Evolutionary conservation across 2,888 invertebrate species (phyloP), one percentile per base, ranked within the genome.

Genomic region (Rugalucina vietnamica): DNA sequence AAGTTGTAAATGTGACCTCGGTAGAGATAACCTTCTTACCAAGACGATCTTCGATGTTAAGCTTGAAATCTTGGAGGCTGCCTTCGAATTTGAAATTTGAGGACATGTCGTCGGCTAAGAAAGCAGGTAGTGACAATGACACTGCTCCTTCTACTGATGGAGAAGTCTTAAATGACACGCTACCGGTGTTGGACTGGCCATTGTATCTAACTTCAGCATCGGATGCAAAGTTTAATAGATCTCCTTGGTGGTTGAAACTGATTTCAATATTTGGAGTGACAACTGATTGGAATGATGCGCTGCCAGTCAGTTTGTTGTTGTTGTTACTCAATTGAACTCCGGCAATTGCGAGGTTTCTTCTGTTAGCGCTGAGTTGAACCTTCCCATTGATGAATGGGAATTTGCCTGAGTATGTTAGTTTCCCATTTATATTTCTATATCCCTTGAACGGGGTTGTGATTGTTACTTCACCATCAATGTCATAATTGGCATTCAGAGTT

Each of bases 81-180:
- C n/a, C 81, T 69, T 24, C 43, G 34, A 70, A 90, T 87, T 14
- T 84, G 76, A 54, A 88, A 77, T 14, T 71, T 70, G 3, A 85
- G 21, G 34, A 78, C 57, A 12, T 29, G 27, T 72, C 72, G 8
- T 72, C 65, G 34, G 29, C 27, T n/a, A 36, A 3, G 43, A 72
- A 43, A 10, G 24, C 27, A 3, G 72, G 65, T 18, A 65, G 27
- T 21, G 72, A 72, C 39, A 49, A 24, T 1, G 72, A 72, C 2
- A 72, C 49, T 3, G 72, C 39, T 12, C 72, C 43, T n/a, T 72
- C 72, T 39, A 72, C 75, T 49, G 72, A 50, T 39, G 78, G 27
- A n/a, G 76, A 29, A 29, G 29, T 77, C 43, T 73, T 76, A n/a
- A 82, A 81, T 21, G 73, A 29, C 36, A 84, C 29, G 24, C 12